Evolutionary conservation across 2,797 vertebrate genomes (phyloP).

Genomic region (Thripadectes ignobilis): DNA sequence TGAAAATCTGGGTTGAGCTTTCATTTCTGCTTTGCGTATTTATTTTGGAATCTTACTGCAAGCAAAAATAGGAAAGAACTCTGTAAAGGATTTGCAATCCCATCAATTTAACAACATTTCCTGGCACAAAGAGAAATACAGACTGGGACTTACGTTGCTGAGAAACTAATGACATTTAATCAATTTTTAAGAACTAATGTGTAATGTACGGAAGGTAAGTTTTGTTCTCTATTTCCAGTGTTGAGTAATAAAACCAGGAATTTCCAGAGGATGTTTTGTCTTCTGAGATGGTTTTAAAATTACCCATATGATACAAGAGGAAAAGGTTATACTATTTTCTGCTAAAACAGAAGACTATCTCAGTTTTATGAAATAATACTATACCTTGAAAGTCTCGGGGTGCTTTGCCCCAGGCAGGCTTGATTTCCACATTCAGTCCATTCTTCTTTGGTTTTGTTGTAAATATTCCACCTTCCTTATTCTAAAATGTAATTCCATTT

Average conservation of each 20-base stretch:
- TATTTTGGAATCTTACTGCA: background rate
- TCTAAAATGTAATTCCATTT: slow-evolving; percentile 58
- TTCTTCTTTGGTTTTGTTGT: slow-evolving; percentile 58
- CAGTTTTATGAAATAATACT: background rate
- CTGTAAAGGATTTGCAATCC: background rate
- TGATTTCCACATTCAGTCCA: slow-evolving; percentile 57
- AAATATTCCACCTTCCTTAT: slow-evolving; percentile 38
- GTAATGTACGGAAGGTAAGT: background rate
- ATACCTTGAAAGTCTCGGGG: slow-evolving; percentile 77
- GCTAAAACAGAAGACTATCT: background rate
- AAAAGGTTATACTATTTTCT: background rate
- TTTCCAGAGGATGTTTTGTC: background rate
- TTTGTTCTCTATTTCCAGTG: background rate
- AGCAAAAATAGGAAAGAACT: background rate
- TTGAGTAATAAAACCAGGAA: background rate
- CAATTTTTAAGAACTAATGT: background rate
- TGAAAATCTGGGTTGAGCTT: background rate
- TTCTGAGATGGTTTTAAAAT: background rate
- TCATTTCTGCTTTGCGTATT: background rate
- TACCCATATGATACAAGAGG: background rate
- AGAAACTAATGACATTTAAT: background rate
- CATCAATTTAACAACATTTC: background rate
- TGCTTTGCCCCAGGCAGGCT: slow-evolving; percentile 57
- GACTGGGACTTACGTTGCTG: background rate
- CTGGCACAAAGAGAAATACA: background rate